Base-by-base conservation (phyloP, 2,797 vertebrate genomes). In the Ispidina lecontei region DNA sequence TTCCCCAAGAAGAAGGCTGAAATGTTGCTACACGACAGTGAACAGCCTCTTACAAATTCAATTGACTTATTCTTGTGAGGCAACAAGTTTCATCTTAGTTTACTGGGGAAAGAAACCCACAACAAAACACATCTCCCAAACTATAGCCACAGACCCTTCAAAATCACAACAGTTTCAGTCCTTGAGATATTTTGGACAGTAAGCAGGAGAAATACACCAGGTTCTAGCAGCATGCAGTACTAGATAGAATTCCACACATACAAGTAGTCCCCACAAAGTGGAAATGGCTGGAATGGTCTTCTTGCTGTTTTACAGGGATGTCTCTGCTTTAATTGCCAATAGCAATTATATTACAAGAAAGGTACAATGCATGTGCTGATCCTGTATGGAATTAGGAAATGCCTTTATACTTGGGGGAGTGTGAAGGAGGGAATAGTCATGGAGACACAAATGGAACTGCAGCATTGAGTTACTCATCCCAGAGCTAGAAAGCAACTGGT, bases 1-100 rank as follows among this genome's bases (percentile, higher is more conserved):
- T 93, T 59, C 75, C 54, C 64, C 47, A 77, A 70, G 54, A 69
- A 79, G 31, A 85, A 74, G 52, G 75, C 29, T 89, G 78, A 89
- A 92, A 90, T 43, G 58, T 49, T 84, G 35, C 67, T 73, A 7
- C 49, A 78, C 1, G 3, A 78, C 59, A 52, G 44, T 3, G 41
- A 14, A 20, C 52, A 86, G 65, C 37, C 72, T 80, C 78, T 84
- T 56, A 69, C 16, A 89, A 80, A 92, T 82, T 70, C 68, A 81
- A 39, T 44, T 85, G 22, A 73, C 76, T 80, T 63, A 33, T 10
- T 78, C 67, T 93, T 75, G 81, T 58, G 49, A 89, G 63, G 75
- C 77, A 94, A 77, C 20, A 87, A 82, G 73, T 72, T 84, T 79
- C 67, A 28, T 44, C 49, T 13, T 68, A 79, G 56, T 49, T 86